These are phyloP conservation scores for Herpetotheres cachinnans DNA, from an alignment of 2,113 vertebrate genomes.

Conservation along the genomic window DNA sequence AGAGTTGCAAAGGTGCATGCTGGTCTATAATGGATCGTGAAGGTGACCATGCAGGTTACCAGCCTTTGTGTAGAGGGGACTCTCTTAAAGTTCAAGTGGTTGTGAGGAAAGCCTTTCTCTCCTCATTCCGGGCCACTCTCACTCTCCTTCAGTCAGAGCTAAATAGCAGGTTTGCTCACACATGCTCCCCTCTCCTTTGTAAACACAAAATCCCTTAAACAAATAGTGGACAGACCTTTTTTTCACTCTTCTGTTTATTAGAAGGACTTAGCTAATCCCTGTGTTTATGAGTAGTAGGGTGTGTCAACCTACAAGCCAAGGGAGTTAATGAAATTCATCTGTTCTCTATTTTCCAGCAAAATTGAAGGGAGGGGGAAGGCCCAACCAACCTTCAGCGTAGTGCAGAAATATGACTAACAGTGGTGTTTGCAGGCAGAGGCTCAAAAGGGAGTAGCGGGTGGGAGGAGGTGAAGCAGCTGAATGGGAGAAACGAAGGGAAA, in stretches of 20 bases:
- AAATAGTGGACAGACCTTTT: slow-evolving; percentile 37
- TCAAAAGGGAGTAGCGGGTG: background rate
- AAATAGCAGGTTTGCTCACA: slow-evolving; percentile 38
- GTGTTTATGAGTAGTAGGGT: slow-evolving; percentile 57
- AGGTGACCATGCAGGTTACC: background rate
- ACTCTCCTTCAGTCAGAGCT: background rate
- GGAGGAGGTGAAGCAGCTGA: slow-evolving; percentile 26
- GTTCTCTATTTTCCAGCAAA: slow-evolving; percentile 44
- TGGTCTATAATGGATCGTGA: background rate
- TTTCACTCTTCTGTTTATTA: slow-evolving; percentile 57
- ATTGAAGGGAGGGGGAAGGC: background rate
- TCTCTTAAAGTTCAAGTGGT: background rate
- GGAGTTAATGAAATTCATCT: slow-evolving; percentile 67
- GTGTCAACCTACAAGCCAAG: slow-evolving; percentile 47
- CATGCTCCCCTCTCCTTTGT: slow-evolving; percentile 21
- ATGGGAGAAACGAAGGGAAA: slow-evolving; percentile 51
- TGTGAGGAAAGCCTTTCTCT: background rate
- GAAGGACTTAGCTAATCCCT: slow-evolving; percentile 54
- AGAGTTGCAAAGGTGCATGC: background rate
- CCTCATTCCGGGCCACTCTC: background rate
- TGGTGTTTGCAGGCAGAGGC: slow-evolving; percentile 27
- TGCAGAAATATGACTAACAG: slow-evolving; percentile 13
- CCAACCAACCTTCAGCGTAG: background rate
- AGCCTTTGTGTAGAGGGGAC: background rate
- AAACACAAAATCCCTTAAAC: slow-evolving; percentile 56